Conservation (phyloP, 2,797 vertebrate genomes). For the Carcharodon carcharias region DNA sequence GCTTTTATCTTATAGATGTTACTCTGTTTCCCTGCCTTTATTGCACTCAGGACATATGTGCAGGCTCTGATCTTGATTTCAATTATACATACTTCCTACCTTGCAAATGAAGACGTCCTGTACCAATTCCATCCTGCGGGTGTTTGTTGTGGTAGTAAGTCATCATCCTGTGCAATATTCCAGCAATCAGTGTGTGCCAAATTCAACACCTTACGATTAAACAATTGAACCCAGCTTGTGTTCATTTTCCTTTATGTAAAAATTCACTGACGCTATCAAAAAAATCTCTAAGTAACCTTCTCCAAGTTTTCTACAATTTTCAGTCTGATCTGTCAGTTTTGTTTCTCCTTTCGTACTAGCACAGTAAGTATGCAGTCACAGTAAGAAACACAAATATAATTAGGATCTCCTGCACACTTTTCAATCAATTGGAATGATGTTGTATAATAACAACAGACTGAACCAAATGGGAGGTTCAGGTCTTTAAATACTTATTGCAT, state of each 20-base stretch:
- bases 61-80: background rate
- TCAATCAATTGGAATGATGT: background rate
- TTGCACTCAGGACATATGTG: background rate
- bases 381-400: background rate
- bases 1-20: background rate
- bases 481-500: background rate
- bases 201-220: background rate
- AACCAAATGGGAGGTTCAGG: background rate
- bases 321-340: background rate
- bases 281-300: background rate
- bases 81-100: background rate
- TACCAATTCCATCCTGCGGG: background rate
- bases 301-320: background rate
- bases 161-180: background rate
- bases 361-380: background rate
- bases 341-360: background rate
- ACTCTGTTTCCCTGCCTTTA: background rate
- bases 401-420: background rate
- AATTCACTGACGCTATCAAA: background rate
- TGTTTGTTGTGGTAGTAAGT: background rate
- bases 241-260: background rate
- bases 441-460: background rate
- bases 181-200: background rate
- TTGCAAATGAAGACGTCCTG: background rate
- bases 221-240: background rate